These are phyloP conservation scores for Aplochiton taeniatus DNA, from an alignment of 2,797 vertebrate genomes.

Conservation along the genomic window DNA sequence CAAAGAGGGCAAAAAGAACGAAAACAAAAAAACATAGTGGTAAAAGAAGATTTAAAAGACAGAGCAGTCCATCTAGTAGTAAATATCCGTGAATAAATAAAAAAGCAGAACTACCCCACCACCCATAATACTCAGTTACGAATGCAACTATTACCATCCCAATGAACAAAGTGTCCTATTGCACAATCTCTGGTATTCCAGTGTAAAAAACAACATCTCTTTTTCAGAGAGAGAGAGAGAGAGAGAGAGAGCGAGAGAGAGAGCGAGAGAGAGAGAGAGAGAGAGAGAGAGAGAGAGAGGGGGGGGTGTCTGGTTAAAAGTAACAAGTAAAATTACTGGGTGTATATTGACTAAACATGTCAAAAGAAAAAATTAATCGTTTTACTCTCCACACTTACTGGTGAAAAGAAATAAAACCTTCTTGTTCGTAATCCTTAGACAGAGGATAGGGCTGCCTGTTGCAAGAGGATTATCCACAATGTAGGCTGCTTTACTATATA, in stretches of 20 bases:
- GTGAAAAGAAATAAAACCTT: too few relatives aligned
- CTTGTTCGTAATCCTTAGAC: too few relatives aligned
- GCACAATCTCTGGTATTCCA: conserved; percentile 57
- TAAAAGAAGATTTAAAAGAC: too few relatives aligned
- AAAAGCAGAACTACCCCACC: neutral
- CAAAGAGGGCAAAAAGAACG: too few relatives aligned
- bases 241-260: neutral
- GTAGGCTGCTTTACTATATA: too few relatives aligned
- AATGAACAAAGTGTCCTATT: conserved; percentile 59
- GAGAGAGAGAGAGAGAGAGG: conserved; percentile 17
- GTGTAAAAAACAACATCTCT: conserved; percentile 9
- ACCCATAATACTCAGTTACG: neutral
- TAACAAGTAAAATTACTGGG: neutral
- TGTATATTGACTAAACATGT: too few relatives aligned
- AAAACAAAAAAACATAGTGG: too few relatives aligned
- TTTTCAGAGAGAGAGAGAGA: conserved; percentile 5
- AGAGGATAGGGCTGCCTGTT: too few relatives aligned
- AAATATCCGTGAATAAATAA: neutral
- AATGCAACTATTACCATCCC: conserved; percentile 13
- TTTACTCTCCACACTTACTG: too few relatives aligned
- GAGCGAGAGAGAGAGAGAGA: conserved; percentile 1
- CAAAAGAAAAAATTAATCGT: too few relatives aligned
- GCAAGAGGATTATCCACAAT: too few relatives aligned
- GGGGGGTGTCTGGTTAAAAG: neutral
- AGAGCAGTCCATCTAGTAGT: too few relatives aligned